phyloP scores from a whole-genome alignment of 2,113 vertebrate genomes.

The Dissostichus mawsoni region DNA sequence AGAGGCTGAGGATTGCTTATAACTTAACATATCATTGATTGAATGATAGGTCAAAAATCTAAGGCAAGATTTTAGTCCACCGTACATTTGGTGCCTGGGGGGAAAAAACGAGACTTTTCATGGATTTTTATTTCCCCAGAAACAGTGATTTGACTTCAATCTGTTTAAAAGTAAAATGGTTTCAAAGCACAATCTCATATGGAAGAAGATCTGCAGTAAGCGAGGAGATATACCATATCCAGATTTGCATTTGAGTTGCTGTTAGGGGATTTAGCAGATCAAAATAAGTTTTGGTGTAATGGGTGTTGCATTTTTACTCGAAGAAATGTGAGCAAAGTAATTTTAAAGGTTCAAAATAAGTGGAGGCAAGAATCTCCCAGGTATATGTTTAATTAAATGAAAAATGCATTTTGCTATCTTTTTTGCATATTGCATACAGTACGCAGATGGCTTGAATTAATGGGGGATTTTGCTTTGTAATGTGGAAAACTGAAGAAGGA shows the following conservation, averaged over 20 bases:
- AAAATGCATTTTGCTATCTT: conserved; percentile 12
- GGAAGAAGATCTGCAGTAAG: conserved; percentile 13
- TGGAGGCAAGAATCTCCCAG: background rate
- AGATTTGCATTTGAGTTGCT: conserved; percentile 25
- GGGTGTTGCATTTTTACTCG: conserved; percentile 28
- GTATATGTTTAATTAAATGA: conserved; percentile 38
- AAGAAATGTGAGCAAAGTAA: conserved; percentile 16
- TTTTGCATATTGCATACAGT: background rate
- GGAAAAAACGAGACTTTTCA: conserved; percentile 1
- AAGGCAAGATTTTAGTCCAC: background rate
- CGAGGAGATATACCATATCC: background rate
- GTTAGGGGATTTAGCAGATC: conserved; percentile 48
- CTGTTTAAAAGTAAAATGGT: conserved; percentile 30
- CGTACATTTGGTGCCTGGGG: background rate
- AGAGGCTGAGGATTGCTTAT: background rate
- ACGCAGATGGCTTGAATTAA: conserved; percentile 10
- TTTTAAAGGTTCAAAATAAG: conserved; percentile 38
- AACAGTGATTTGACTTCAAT: conserved; percentile 20
- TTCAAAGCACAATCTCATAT: conserved; percentile 19
- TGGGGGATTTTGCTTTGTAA: background rate
- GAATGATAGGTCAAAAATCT: background rate
- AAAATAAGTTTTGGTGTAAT: conserved; percentile 27
- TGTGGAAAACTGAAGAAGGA: background rate
- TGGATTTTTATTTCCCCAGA: conserved; percentile 2
- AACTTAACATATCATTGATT: conserved; percentile 33